Conservation (phyloP, 2,888 invertebrate genomes). For the Cataglyphis cursor region DNA sequence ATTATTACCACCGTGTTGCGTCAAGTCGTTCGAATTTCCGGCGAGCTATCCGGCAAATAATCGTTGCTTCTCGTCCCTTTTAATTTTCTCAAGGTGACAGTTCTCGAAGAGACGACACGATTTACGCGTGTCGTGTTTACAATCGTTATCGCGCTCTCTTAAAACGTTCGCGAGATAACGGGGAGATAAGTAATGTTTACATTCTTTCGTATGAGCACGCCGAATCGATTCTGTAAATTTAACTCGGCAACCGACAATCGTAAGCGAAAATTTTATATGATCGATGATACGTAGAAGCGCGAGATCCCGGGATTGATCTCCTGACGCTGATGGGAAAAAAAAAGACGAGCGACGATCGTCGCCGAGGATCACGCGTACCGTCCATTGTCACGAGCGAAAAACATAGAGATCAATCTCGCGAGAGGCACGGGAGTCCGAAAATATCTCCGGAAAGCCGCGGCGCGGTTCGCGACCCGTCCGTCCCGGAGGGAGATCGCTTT, state of each 20-base stretch:
- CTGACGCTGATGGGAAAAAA: not conserved
- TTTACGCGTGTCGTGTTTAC: conserved; percentile 35
- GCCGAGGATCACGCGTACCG: not conserved
- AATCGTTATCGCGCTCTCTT: conserved; percentile 24
- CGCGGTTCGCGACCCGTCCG: not conserved
- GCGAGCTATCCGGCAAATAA: not conserved
- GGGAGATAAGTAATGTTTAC: conserved; percentile 22
- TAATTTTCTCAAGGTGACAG: not conserved
- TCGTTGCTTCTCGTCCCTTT: not conserved
- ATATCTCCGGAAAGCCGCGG: not conserved
- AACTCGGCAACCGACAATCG: not conserved
- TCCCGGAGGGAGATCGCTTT: not conserved
- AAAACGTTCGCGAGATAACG: conserved; percentile 18
- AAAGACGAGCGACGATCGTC: not conserved
- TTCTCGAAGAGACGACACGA: not conserved
- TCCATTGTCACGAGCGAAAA: conserved; percentile 15
- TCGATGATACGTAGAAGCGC: not conserved
- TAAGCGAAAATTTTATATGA: not conserved
- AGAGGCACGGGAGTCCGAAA: not conserved
- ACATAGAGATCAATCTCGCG: not conserved
- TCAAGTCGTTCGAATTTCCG: conserved; percentile 26
- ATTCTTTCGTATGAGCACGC: not conserved
- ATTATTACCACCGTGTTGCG: conserved; percentile 29
- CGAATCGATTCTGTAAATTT: not conserved
- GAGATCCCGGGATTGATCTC: not conserved